phyloP scores from a whole-genome alignment of 2,888 invertebrate species.

The Oscheius myriophilus region DNA sequence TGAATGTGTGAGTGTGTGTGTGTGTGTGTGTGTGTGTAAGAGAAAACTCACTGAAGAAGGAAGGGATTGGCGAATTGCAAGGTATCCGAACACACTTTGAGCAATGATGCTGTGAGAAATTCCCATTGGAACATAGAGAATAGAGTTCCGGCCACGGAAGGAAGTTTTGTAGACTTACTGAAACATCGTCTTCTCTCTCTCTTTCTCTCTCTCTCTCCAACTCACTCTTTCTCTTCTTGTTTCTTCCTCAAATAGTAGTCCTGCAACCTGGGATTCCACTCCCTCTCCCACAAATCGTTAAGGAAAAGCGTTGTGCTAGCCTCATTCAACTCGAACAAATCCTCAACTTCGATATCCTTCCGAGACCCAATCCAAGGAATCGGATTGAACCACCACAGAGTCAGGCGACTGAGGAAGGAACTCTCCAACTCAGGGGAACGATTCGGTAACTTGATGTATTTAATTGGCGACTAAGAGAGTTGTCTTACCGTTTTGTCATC shows the following conservation, averaged over 20 bases:
- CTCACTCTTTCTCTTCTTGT: not conserved
- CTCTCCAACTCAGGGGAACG: slow-evolving; percentile 55
- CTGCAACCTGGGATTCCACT: slow-evolving; percentile 56
- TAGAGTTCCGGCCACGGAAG: slow-evolving; percentile 86
- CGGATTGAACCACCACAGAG: slow-evolving; percentile 65
- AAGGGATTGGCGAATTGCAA: slow-evolving; percentile 90
- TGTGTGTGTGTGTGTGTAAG: too few species aligned
- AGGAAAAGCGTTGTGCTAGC: slow-evolving; percentile 50
- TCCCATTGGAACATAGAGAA: slow-evolving; percentile 87
- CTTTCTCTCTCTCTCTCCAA: not conserved
- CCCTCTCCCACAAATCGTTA: slow-evolving; percentile 53
- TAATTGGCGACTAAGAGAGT: not conserved
- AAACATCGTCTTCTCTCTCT: too few species aligned
- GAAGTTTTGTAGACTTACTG: slow-evolving; percentile 71
- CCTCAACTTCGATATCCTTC: slow-evolving; percentile 54
- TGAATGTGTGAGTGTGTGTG: too few species aligned
- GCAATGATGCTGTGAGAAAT: slow-evolving; percentile 82
- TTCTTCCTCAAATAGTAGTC: slow-evolving; percentile 10
- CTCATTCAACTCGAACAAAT: slow-evolving; percentile 62
- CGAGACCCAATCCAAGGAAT: slow-evolving; percentile 57
- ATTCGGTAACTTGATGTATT: not conserved
- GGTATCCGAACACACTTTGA: slow-evolving; percentile 63
- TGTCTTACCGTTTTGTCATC: slow-evolving; percentile 36
- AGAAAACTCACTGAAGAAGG: slow-evolving; percentile 82
- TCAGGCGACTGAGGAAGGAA: slow-evolving; percentile 59